Evolutionary conservation across 2,888 invertebrate genomes (phyloP).

Genomic region (Listrodromus nycthemerus): DNA sequence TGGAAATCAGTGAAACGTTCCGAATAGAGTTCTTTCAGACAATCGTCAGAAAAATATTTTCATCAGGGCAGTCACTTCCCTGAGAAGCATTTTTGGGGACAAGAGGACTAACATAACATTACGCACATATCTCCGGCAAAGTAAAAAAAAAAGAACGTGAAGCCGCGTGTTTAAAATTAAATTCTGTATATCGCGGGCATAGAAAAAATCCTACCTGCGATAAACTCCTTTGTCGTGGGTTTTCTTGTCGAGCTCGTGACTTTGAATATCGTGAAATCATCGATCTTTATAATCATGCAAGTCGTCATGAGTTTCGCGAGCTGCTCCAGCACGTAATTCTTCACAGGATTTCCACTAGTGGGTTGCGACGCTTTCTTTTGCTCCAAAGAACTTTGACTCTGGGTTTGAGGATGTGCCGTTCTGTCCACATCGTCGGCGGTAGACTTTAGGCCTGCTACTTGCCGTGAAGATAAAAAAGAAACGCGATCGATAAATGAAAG

Average conservation of each 20-base stretch:
- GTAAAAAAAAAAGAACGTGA: not conserved
- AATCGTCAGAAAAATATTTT: too few relatives aligned
- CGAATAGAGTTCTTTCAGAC: too few relatives aligned
- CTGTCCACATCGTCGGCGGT: conserved; percentile 77
- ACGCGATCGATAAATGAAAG: conserved; percentile 4
- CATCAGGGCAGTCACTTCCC: not conserved
- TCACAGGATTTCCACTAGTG: conserved; percentile 86
- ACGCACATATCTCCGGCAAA: not conserved
- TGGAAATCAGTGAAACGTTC: too few relatives aligned
- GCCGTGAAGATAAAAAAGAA: conserved; percentile 21
- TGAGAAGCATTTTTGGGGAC: not conserved
- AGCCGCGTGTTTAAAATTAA: conserved; percentile 9
- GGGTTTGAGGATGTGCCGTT: conserved; percentile 69
- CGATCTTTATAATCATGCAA: conserved; percentile 94
- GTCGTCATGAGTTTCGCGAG: conserved; percentile 96
- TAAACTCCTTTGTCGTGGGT: conserved; percentile 92
- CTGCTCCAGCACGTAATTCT: conserved; percentile 89
- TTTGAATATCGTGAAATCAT: conserved; percentile 95
- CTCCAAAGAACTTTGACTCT: conserved; percentile 75
- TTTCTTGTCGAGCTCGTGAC: conserved; percentile 92
- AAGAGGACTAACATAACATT: not conserved
- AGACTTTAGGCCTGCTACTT: conserved; percentile 69
- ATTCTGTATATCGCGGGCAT: not conserved
- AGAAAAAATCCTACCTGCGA: conserved; percentile 85
- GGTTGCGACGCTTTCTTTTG: conserved; percentile 78